Evolutionary conservation across 1,140 invertebrate species (phyloP).

Genomic region (Neodiprion lecontei): DNA sequence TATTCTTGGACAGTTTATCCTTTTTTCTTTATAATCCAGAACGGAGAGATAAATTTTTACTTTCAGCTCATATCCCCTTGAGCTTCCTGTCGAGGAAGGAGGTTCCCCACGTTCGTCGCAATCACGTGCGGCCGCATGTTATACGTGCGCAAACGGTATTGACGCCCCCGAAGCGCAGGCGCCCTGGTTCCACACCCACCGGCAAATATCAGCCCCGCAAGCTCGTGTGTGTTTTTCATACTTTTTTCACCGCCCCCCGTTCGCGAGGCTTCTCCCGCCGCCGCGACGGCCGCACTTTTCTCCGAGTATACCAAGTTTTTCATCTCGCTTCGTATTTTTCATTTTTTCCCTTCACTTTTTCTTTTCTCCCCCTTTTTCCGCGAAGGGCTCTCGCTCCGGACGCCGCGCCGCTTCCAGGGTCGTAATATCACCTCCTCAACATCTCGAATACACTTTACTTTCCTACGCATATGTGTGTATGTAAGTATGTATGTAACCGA

Average conservation of each 20-base stretch:
- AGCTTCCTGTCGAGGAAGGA: too few species aligned
- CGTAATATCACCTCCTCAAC: too few species aligned
- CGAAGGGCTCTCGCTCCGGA: too few species aligned
- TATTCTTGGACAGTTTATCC: too few species aligned
- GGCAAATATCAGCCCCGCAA: background rate
- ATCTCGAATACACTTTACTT: too few species aligned
- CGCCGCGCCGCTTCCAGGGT: too few species aligned
- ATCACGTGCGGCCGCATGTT: background rate
- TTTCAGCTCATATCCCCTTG: too few species aligned
- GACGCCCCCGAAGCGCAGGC: slow-evolving; percentile 1
- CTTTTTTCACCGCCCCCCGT: background rate
- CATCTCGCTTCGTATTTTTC: background rate
- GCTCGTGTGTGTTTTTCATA: background rate
- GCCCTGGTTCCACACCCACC: background rate
- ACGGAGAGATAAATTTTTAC: too few species aligned
- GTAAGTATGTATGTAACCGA: too few species aligned
- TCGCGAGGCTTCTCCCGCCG: background rate
- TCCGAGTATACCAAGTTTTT: background rate
- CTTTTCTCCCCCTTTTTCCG: too few species aligned
- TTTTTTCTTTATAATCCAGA: too few species aligned
- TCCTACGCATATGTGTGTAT: too few species aligned
- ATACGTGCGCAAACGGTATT: background rate
- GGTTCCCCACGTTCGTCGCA: background rate
- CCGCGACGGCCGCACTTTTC: background rate
- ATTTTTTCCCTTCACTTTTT: background rate